Evolutionary conservation across 2,113 vertebrate species (phyloP), one percentile per base, ranked within the genome.

Genomic region (Pygathrix nemaeus): DNA sequence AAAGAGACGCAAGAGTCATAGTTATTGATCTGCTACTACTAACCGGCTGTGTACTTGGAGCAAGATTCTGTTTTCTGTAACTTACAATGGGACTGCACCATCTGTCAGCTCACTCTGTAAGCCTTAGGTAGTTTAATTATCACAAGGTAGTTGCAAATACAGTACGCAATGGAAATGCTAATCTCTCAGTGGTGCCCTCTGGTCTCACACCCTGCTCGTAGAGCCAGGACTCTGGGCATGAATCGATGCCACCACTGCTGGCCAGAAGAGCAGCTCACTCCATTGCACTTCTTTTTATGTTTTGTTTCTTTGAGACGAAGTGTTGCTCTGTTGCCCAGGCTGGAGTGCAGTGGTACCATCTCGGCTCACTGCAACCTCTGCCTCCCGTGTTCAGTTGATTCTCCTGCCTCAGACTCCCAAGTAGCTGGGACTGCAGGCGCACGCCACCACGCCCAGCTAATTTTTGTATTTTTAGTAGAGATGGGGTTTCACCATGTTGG

Each of bases 41-140:
- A 79, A 59, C 64, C 6, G 2, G 17, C 72, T 92, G 55, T 66
- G 27, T 50, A 32, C 48, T 89, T 48, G 90, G 64, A 95, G 10
- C 73, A 50, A 43, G 85, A 68, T 50, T 95, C 70, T 79, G 72
- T 94, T 83, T 75, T 95, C 76, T 84, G 64, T 88, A 76, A 20
- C 30, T 90, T 72, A 59, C 73, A 25, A 9, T 38, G 86, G 38
- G 64, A 30, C 85, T 13, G 2, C 12, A 11, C 81, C 91, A 52
- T 32, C 79, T 21, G 4, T 38, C 66, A 21, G 88, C 88, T 88
- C 59, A 13, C 82, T 43, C 61, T n/a, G 27, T 82, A 72, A 97
- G 92, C 92, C 88, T 93, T 43, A 78, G 88, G 84, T n/a, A 43
- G 89, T 92, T 61, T 76, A 52, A 35, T 38, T 57, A 59, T 38